phyloP scores from a whole-genome alignment of 2,797 vertebrate species.

The Ceryle rudis region DNA sequence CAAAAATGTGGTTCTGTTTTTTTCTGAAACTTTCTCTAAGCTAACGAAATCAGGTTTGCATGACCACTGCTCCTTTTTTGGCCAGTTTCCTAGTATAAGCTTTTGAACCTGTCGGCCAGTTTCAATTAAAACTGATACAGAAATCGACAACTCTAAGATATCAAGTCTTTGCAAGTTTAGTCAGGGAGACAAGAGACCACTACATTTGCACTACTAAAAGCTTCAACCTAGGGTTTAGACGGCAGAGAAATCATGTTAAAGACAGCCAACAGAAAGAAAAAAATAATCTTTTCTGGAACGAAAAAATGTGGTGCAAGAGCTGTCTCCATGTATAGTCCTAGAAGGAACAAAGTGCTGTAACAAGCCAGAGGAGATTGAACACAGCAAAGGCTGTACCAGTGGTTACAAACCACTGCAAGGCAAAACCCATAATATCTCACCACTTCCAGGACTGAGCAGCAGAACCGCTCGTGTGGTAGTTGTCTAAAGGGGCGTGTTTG shows the following conservation, averaged over 20 bases:
- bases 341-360: not conserved
- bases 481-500: not conserved
- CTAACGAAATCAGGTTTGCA: not conserved
- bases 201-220: not conserved
- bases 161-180: not conserved
- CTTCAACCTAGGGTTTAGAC: fast-evolving
- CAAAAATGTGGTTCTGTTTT: not conserved
- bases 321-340: not conserved
- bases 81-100: not conserved
- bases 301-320: not conserved
- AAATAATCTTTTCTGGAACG: not conserved
- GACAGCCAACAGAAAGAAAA: not conserved
- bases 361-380: not conserved
- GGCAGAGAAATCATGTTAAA: not conserved
- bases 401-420: not conserved
- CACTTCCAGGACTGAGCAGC: not conserved
- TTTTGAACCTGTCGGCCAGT: not conserved
- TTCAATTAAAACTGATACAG: not conserved
- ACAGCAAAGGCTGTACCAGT: not conserved
- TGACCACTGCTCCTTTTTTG: not conserved
- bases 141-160: not conserved
- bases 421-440: not conserved
- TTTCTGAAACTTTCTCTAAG: not conserved
- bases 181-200: not conserved
- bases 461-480: not conserved